These are phyloP conservation scores for Danio jaintianensis DNA, from an alignment of 2,797 vertebrate genomes.

Conservation along the genomic window DNA sequence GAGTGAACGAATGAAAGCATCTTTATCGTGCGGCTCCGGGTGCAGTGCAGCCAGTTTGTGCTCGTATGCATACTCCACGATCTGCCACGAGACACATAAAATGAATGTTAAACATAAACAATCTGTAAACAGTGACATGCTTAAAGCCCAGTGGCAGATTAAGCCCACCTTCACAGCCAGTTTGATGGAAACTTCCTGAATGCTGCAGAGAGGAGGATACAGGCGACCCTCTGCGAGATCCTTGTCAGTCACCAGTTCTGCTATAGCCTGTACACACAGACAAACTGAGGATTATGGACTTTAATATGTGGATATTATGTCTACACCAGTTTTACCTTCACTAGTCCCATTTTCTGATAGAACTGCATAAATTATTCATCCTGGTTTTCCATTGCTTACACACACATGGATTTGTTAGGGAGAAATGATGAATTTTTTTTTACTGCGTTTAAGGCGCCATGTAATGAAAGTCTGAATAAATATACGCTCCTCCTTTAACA, in stretches of 20 bases:
- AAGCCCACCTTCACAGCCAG: conserved; percentile 82
- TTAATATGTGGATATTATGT: background rate
- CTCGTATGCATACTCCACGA: conserved; percentile 88
- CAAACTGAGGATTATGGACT: background rate
- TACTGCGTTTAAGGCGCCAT: no score
- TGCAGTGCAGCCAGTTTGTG: conserved; percentile 84
- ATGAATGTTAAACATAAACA: background rate
- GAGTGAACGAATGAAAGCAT: conserved; percentile 83
- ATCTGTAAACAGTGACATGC: background rate
- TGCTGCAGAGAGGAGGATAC: conserved; percentile 90
- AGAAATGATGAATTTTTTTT: background rate
- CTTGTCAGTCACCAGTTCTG: conserved; percentile 88
- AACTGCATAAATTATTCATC: conserved; percentile 1
- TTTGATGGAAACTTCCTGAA: conserved; percentile 87
- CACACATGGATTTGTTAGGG: background rate
- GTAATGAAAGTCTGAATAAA: no score
- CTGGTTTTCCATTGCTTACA: background rate
- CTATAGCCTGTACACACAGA: conserved; percentile 81
- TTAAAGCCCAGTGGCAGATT: background rate
- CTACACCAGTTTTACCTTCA: background rate
- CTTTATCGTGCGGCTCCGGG: conserved; percentile 90
- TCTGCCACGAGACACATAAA: conserved; percentile 72
- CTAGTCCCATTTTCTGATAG: background rate
- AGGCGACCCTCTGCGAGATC: conserved; percentile 92
- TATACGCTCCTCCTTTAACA: no score